Conservation (phyloP, 2,888 invertebrate species). For the Tortricodes alternella region DNA sequence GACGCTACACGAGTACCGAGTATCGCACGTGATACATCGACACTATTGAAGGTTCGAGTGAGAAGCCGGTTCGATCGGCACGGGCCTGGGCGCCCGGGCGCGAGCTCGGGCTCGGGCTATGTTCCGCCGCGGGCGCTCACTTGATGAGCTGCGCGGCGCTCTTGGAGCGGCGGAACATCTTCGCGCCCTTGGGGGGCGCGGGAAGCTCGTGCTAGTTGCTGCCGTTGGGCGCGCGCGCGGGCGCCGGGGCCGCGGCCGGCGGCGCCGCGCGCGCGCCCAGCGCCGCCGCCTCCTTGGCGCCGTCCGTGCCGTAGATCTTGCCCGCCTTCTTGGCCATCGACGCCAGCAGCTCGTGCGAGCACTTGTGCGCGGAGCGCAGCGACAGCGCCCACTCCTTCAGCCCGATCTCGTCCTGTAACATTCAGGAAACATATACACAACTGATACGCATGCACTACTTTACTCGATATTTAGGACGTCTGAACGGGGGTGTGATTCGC, state of each 20-base stretch:
- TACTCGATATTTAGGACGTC: too few species aligned
- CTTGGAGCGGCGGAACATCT: conserved; percentile 83
- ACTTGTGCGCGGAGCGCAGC: conserved; percentile 96
- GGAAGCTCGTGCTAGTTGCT: conserved; percentile 79
- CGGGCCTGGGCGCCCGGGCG: too few species aligned
- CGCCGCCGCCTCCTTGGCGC: conserved; percentile 64
- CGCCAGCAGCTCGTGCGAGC: conserved; percentile 96
- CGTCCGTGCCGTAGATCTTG: conserved; percentile 97
- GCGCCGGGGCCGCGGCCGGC: conserved; percentile 54
- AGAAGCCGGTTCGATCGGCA: too few species aligned
- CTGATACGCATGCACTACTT: too few species aligned
- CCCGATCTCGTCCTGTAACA: conserved; percentile 96
- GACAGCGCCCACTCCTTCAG: conserved; percentile 99
- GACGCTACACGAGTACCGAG: conserved; percentile 4
- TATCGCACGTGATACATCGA: not conserved
- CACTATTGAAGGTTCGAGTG: conserved; percentile 1
- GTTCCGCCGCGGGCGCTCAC: conserved; percentile 47
- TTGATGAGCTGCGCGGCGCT: conserved; percentile 81
- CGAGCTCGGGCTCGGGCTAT: not conserved
- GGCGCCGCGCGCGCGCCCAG: conserved; percentile 42
- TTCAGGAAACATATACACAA: not conserved
- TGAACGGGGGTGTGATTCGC: too few species aligned
- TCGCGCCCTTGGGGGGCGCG: conserved; percentile 78
- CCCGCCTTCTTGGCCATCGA: conserved; percentile 99
- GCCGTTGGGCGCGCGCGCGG: conserved; percentile 65